Evolutionary conservation across 2,113 vertebrate species (phyloP).

Genomic region (Tachuris rubrigastra): DNA sequence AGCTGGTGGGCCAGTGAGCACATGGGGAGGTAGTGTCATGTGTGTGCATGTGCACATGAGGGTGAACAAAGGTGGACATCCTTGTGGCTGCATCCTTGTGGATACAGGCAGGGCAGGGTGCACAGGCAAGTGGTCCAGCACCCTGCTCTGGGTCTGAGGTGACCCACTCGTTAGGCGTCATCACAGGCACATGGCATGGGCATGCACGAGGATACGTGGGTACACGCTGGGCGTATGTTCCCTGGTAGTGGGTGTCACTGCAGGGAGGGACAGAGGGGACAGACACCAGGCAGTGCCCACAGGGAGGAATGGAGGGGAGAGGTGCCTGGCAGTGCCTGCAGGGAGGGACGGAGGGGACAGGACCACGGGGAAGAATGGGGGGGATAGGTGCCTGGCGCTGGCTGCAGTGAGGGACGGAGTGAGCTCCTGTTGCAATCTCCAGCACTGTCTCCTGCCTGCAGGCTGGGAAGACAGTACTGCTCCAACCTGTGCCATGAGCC

Average conservation of each 20-base stretch:
- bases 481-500: fast-evolving
- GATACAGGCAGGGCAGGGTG: not conserved
- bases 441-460: not conserved
- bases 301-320: not conserved
- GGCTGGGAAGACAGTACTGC: not conserved
- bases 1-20: not conserved
- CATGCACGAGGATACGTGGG: fast-evolving
- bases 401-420: not conserved
- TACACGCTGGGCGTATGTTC: not conserved
- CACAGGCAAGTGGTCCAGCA: not conserved
- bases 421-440: not conserved
- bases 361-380: no score
- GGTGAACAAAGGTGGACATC: no score
- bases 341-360: not conserved
- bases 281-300: not conserved
- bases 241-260: not conserved
- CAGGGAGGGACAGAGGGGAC: not conserved
- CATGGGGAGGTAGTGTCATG: fast-evolving
- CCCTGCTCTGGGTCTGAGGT: not conserved
- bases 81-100: not conserved
- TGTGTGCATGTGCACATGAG: no score
- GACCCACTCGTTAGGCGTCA: not conserved
- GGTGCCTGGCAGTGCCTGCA: not conserved
- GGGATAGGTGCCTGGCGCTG: not conserved
- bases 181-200: fast-evolving